Evolutionary conservation across 2,797 vertebrate species (phyloP), one percentile per base, ranked within the genome.

Genomic region (Aldrovandia affinis): DNA sequence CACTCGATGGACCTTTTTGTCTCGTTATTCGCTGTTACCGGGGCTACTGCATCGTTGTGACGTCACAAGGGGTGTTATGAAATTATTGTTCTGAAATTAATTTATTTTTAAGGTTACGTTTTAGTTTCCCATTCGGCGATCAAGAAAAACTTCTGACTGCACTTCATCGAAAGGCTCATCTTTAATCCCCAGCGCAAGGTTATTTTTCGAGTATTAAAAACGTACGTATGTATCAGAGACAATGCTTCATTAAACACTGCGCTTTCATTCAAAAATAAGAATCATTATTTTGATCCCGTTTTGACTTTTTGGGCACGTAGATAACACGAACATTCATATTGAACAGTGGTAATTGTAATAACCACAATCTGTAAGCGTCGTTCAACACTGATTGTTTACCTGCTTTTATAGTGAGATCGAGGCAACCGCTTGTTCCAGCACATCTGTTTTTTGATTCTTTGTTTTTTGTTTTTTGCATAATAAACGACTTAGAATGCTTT

Each of bases 321-420:
- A 6, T 15, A 33, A 70, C 82, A 59, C 82, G 42, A 28, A 57
- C 50, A 55, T 73, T 39, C 15, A 10, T 15, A 42, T 73, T 20
- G 33, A 18, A 4, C 68, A 39, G 14, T 36, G 65, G 80, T 44
- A n/a, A 81, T 44, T 65, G 50, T 81, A 33, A 81, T 81, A 14
- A 81, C 50, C 59, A 12, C 28, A n/a, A 63, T 63, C 61, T 8
- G 7, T 63, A 28, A 28, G 47, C 12, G 47, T 30, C n/a, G 25
- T 8, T 30, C n/a, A 22, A 6, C 57, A 25, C 57, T 61, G 22
- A 55, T 55, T 55, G 54, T 15, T 55, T 55, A 5, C 50, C 3
- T 22, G 20, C 55, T 57, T 20, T 57, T 20, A 80, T 54, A 55
- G 54, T 55, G 36, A 80, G 52, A 12, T 50, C 12, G 47, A 50